Percentiles rank a stretch among this genome's conserved stretches.
Evolutionary conservation across 1,140 invertebrate genomes (phyloP).

Genomic region (Saxidomus purpurata): DNA sequence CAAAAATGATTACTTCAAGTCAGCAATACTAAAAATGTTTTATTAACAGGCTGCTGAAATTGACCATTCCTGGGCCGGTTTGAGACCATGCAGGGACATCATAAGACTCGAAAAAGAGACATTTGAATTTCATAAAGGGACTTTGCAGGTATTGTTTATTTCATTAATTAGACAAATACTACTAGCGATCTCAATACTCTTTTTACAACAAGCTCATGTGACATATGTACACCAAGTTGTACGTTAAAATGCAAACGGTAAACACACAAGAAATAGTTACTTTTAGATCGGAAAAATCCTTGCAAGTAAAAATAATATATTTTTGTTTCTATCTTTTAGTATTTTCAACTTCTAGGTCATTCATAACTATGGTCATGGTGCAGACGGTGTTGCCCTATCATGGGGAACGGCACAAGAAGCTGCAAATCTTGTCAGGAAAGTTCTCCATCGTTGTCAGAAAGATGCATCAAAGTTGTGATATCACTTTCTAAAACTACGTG

Average conservation of each 20-base stretch:
- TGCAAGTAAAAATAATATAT: too few species aligned
- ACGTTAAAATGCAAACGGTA: too few species aligned
- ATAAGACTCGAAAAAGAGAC: constrained; percentile 91
- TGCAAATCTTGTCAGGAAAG: constrained; percentile 89
- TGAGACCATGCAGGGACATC: constrained; percentile 92
- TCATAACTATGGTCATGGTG: constrained; percentile 97
- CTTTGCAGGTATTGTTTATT: constrained; percentile 39
- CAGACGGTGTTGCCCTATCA: constrained; percentile 94
- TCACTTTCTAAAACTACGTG: too few species aligned
- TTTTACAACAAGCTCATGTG: too few species aligned
- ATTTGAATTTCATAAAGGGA: constrained; percentile 59
- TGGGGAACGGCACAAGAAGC: constrained; percentile 94
- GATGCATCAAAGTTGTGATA: background rate
- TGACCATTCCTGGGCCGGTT: constrained; percentile 91
- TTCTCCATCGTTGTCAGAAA: constrained; percentile 46
- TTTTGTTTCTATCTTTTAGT: too few species aligned
- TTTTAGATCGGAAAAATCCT: too few species aligned
- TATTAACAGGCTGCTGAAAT: constrained; percentile 82
- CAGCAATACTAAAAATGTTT: too few species aligned
- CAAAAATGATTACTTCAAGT: too few species aligned
- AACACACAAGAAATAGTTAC: too few species aligned
- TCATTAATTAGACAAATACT: too few species aligned
- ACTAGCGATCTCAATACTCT: too few species aligned
- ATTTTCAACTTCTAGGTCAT: constrained; percentile 88
- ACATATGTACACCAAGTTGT: too few species aligned